phyloP scores from a whole-genome alignment of 1,140 invertebrate species.

The Heliothis subflexa region DNA sequence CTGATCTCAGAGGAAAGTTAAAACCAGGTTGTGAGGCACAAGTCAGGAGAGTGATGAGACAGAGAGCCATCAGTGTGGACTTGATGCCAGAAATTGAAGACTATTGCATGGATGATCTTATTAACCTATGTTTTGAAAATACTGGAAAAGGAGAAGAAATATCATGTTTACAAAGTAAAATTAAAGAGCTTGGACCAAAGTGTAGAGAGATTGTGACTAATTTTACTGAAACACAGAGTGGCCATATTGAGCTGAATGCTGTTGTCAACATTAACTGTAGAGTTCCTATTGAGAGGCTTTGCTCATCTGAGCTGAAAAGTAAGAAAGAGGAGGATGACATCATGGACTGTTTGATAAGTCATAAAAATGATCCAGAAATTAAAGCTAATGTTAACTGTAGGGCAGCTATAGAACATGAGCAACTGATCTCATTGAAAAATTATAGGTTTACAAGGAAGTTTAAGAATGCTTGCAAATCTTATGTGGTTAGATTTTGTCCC shows the following conservation, averaged over 20 bases:
- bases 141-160: constrained; percentile 95
- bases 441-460: constrained; percentile 98
- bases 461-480: constrained; percentile 95
- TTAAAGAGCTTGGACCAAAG: constrained; percentile 89
- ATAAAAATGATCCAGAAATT: constrained; percentile 95
- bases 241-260: constrained; percentile 94
- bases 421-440: constrained; percentile 96
- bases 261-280: constrained; percentile 94
- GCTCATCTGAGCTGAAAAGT: constrained; percentile 89
- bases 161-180: constrained; percentile 96
- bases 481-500: constrained; percentile 93
- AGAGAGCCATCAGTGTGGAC: constrained; percentile 96
- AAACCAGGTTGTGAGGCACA: constrained; percentile 91
- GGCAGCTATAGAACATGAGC: constrained; percentile 97
- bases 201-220: constrained; percentile 93
- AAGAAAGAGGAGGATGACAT: constrained; percentile 93
- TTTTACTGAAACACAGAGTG: constrained; percentile 96
- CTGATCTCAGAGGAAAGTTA: constrained; percentile 89
- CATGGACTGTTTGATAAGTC: constrained; percentile 97
- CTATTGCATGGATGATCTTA: constrained; percentile 94
- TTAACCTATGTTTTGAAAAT: constrained; percentile 93
- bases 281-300: constrained; percentile 93
- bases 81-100: constrained; percentile 97
- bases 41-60: constrained; percentile 96
- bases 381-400: constrained; percentile 94